A percentile compares a stretch with the other conserved stretches of the same genome.
Conservation (phyloP, 2,888 invertebrate genomes). For the Dexiosoma caninum region DNA sequence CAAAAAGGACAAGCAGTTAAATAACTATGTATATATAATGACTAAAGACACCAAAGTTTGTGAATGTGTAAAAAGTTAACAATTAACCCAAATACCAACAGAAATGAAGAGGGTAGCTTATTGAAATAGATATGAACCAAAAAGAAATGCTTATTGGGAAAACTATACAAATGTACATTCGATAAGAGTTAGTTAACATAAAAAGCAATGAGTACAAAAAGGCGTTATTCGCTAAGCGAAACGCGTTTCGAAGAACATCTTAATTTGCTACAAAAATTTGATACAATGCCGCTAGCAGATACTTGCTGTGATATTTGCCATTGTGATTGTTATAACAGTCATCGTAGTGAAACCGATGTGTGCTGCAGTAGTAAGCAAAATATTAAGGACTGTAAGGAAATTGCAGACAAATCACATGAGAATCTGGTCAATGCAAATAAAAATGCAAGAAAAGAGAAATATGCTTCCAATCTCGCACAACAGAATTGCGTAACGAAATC, state of each 20-base stretch:
- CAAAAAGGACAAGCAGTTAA: constrained; percentile 42
- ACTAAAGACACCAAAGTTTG: constrained; percentile 15
- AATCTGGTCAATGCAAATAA: constrained; percentile 24
- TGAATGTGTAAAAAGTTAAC: constrained; percentile 42
- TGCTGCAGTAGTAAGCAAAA: constrained; percentile 29
- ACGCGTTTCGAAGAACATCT: constrained; percentile 69
- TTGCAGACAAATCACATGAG: not conserved
- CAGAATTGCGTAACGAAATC: constrained; percentile 11
- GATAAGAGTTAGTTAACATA: not conserved
- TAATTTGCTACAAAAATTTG: constrained; percentile 69
- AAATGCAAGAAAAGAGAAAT: constrained; percentile 37
- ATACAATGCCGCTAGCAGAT: constrained; percentile 68
- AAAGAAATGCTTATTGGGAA: constrained; percentile 16
- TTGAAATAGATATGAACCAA: constrained; percentile 8
- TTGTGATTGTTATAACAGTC: constrained; percentile 75
- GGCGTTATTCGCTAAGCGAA: constrained; percentile 61
- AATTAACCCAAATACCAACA: constrained; percentile 57
- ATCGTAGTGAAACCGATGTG: constrained; percentile 68
- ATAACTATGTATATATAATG: constrained; percentile 25
- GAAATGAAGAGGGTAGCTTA: constrained; percentile 4
- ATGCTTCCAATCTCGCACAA: constrained; percentile 45
- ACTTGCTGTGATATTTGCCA: constrained; percentile 76
- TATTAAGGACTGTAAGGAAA: constrained; percentile 24
- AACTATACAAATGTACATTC: not conserved
- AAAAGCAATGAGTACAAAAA: constrained; percentile 48